A percentile compares a stretch with the other conserved stretches of the same genome.
These are phyloP conservation scores for Sceloporus undulatus DNA, from an alignment of 2,113 vertebrate species.

Conservation along the genomic window DNA sequence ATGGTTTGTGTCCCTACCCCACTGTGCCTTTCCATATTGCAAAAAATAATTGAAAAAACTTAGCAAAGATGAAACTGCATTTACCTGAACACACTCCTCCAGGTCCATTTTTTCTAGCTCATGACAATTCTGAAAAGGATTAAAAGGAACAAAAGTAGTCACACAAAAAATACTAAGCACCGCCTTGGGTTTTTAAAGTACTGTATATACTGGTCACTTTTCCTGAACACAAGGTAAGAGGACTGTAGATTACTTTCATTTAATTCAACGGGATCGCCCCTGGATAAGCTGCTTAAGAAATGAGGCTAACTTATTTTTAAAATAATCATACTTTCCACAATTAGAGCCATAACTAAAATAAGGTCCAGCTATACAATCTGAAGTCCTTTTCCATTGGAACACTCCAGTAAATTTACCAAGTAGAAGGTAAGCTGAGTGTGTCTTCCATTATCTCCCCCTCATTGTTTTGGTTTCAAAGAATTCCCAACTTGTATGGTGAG, in stretches of 20 bases:
- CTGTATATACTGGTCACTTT: neutral
- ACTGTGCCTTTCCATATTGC: neutral
- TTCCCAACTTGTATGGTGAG: neutral
- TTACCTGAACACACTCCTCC: slow-evolving; percentile 98
- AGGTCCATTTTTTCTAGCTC: slow-evolving; percentile 99
- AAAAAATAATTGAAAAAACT: neutral
- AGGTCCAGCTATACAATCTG: neutral
- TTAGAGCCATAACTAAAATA: neutral
- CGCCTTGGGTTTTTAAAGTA: neutral
- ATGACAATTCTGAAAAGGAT: slow-evolving; percentile 91
- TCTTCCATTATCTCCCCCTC: no score
- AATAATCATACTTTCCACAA: neutral
- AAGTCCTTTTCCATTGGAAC: no score
- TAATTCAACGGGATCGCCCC: neutral
- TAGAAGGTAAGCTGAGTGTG: neutral
- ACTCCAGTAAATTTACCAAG: neutral
- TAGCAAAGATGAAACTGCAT: neutral
- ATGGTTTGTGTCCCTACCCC: neutral
- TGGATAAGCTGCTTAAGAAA: neutral
- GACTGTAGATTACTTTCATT: neutral
- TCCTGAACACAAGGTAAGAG: neutral
- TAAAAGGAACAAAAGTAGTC: neutral
- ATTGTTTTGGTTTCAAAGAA: neutral
- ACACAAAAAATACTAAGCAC: neutral
- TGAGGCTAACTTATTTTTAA: neutral